Evolutionary conservation across 2,888 invertebrate species (phyloP).

Genomic region (Alloscopus bannaensis): DNA sequence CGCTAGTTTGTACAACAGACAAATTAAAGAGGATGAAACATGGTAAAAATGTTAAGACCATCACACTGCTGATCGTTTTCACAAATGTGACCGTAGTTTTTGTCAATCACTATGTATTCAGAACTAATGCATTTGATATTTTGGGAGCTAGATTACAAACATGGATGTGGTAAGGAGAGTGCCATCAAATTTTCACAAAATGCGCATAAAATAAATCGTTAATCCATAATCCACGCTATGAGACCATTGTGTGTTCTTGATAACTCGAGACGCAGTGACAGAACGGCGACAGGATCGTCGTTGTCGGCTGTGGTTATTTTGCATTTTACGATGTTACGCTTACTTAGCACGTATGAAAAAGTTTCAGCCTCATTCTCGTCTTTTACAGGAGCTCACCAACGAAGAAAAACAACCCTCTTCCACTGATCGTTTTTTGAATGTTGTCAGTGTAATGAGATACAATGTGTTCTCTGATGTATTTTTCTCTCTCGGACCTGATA

Average conservation of each 20-base stretch:
- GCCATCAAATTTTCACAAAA: conserved; percentile 64
- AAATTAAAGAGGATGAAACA: no score
- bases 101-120: no score
- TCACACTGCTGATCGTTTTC: no score
- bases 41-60: no score
- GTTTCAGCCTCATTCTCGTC: conserved; percentile 54
- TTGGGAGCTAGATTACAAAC: conserved; percentile 26
- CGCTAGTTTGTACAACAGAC: no score
- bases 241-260: no score
- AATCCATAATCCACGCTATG: no score
- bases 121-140: no score
- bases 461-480: conserved; percentile 65
- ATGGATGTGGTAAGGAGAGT: conserved; percentile 41
- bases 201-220: conserved; percentile 63
- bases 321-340: conserved; percentile 65
- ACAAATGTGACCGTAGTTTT: no score
- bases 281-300: no score
- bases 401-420: conserved; percentile 28
- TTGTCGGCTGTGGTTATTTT: conserved; percentile 47
- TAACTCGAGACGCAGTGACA: no score
- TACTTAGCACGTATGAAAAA: conserved; percentile 60
- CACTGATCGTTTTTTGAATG: conserved; percentile 51
- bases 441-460: conserved; percentile 71
- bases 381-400: no score
- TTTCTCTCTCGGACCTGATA: conserved; percentile 29